Evolutionary conservation across 2,797 vertebrate species (phyloP).

Genomic region (Melanotaenia parkinsoni): DNA sequence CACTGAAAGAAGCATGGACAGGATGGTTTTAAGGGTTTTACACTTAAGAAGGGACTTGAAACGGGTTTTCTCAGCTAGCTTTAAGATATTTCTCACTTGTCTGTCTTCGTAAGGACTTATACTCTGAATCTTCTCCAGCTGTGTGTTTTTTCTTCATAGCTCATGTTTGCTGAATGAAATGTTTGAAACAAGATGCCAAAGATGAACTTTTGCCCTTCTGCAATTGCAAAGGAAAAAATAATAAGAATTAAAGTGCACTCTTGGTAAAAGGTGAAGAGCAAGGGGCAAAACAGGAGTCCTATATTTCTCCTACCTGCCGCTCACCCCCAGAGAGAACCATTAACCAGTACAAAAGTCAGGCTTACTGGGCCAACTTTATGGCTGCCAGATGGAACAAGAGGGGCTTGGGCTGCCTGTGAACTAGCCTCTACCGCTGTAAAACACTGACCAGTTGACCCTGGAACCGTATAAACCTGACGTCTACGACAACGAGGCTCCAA

Average conservation of each 20-base stretch:
- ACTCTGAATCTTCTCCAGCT: no score
- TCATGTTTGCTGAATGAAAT: no score
- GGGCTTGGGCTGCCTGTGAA: constrained; percentile 73
- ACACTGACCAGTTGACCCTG: constrained; percentile 87
- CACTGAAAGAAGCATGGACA: no score
- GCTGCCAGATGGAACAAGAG: constrained; percentile 89
- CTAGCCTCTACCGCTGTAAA: constrained; percentile 80
- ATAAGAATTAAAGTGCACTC: constrained; percentile 23
- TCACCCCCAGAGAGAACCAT: constrained; percentile 66
- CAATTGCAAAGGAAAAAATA: constrained; percentile 24
- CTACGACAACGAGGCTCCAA: constrained; percentile 71
- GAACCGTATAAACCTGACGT: constrained; percentile 79
- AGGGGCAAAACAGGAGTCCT: constrained; percentile 55
- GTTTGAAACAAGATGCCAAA: constrained; percentile 25
- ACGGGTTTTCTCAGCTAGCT: no score
- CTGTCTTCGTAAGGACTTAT: no score
- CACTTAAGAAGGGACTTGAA: no score
- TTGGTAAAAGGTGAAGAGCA: constrained; percentile 72
- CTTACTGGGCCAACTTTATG: constrained; percentile 84
- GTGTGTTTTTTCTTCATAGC: no score
- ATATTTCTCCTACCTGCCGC: constrained; percentile 69
- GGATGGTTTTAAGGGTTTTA: no score
- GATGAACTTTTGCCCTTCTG: constrained; percentile 83
- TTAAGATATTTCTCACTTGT: no score
- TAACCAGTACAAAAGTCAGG: constrained; percentile 76